Percentiles rank a stretch among this genome's conserved stretches.
Evolutionary conservation across 2,113 vertebrate genomes (phyloP).

Genomic region (Oceanodroma tethys): DNA sequence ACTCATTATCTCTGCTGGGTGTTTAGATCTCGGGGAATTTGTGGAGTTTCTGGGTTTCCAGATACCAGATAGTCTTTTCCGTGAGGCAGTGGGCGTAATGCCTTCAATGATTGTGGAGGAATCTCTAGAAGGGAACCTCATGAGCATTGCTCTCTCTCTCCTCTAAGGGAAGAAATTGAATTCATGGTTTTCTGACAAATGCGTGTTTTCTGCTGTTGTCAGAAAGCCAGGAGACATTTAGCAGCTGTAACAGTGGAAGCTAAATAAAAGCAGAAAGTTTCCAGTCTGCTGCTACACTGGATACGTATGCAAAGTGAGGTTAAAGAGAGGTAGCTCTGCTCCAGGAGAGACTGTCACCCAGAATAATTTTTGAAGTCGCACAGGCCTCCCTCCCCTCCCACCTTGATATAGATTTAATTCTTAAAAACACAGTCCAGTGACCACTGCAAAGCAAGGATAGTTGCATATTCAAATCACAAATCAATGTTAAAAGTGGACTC

Average conservation of each 20-base stretch:
- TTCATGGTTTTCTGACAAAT: conserved; percentile 22
- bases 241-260: conserved; percentile 22
- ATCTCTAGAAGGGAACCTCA: not conserved
- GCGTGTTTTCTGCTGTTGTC: conserved; percentile 30
- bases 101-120: not conserved
- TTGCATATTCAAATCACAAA: not conserved
- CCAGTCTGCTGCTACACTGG: not conserved
- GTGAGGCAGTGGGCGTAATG: not conserved
- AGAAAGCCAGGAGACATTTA: conserved; percentile 41
- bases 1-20: conserved; percentile 13
- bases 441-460: not conserved
- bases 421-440: not conserved
- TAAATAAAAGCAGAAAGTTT: conserved; percentile 43
- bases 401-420: not conserved
- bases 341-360: not conserved
- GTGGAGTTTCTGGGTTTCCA: conserved; percentile 8
- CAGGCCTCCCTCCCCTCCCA: not conserved
- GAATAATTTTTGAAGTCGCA: not conserved
- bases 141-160: not conserved
- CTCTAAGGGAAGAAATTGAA: not conserved
- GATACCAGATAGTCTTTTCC: not conserved
- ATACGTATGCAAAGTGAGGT: not conserved
- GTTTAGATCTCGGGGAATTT: conserved; percentile 42
- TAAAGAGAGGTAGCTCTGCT: not conserved
- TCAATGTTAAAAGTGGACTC: not conserved